Base-by-base conservation (phyloP, 2,888 invertebrate genomes). In the Nephrocerus scutellatus region DNA sequence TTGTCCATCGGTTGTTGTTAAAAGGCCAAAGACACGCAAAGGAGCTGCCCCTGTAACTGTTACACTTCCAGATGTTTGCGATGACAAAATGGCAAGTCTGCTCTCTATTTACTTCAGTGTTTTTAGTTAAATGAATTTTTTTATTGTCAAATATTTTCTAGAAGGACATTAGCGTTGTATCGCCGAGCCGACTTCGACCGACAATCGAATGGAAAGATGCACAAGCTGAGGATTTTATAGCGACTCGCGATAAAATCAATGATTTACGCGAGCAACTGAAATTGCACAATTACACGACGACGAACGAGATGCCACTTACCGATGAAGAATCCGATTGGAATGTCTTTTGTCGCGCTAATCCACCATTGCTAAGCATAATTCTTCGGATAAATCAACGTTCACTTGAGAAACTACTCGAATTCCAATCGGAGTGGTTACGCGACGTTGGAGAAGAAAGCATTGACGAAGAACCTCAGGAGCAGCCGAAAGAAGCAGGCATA, bases 121-220 rank as follows among this genome's bases (percentile, higher is more conserved):
- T n/a, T 9, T 12, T 13, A n/a, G 24, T 25, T 13, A 9, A 7
- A n/a, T 24, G 14, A 5, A 7, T 13, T 16, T 10, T n/a, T 10
- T 13, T n/a, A 16, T 19, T 13, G 34, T 30, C 28, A 30, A n/a
- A 43, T 24, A 4, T 31, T 31, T 18, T 9, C n/a, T 16, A 16
- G 18, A n/a, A 21, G 48, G 53, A 46, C 23, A 10, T 51, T 29
- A 53, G 22, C 39, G 51, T 50, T 29, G 36, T 38, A 10, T 48
- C 55, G 0, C 55, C 58, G 10, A 45, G 38, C 10, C 41, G 47
- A n/a, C 45, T 63, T n/a, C 47, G 59, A 26, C 61, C 68, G 5
- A 64, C 68, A 6, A 46, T 51, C 1, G 64, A 68, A 43, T 69
- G 69, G 68, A 59, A 61, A 19, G 42, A 51, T 9, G 46, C 46